A percentile compares a stretch with the other conserved stretches of the same genome.
Evolutionary conservation across 2,888 invertebrate species (phyloP).

Genomic region (Eupithecia inturbata): DNA sequence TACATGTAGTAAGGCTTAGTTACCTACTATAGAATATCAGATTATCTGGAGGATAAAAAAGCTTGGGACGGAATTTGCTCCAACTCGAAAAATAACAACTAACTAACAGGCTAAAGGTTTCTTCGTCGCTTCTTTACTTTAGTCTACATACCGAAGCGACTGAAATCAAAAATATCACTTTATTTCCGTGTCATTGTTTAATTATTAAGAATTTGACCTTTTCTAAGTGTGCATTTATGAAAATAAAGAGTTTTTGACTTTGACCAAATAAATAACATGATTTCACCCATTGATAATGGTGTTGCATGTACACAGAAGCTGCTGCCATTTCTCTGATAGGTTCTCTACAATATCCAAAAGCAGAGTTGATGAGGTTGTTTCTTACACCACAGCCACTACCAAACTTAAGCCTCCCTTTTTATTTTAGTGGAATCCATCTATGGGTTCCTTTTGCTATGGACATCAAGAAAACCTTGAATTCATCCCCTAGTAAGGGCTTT

Average conservation of each 20-base stretch:
- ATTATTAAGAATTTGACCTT: no score
- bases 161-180: no score
- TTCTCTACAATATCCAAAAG: neutral
- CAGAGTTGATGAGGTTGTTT: neutral
- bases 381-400: neutral
- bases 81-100: no score
- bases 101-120: no score
- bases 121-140: no score
- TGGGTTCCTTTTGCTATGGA: neutral
- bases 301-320: neutral
- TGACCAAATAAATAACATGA: neutral
- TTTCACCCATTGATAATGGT: neutral
- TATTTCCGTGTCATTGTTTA: no score
- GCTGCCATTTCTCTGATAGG: neutral
- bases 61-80: no score
- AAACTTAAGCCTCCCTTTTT: neutral
- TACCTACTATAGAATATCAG: no score
- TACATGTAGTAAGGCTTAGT: neutral
- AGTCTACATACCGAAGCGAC: no score
- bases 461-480: neutral
- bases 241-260: no score
- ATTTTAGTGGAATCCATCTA: neutral
- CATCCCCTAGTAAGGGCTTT: neutral
- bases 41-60: no score
- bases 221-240: no score